Evolutionary conservation across 2,113 vertebrate species (phyloP), one percentile per base, ranked within the genome.

Genomic region (Solea senegalensis): DNA sequence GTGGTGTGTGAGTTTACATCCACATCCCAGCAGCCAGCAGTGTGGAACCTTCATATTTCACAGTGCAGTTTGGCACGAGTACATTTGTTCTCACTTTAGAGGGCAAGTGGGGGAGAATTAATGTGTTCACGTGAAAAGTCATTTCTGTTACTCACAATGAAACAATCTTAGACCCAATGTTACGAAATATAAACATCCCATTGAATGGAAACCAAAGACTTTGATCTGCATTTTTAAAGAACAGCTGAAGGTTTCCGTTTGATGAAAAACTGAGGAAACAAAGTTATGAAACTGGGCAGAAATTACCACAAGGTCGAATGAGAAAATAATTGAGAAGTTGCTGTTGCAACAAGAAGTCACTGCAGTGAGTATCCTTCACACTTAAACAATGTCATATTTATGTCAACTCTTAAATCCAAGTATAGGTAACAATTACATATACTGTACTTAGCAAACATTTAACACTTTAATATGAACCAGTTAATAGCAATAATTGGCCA

Each of bases 71-170:
- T 72, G 65, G 70, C 65, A 69, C 9, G 11, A 60, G 21, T 10
- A 72, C 72, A 41, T 21, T 75, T 68, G 67, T 72, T 83, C 76
- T 78, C 52, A 78, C 61, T 75, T 83, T 46, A 60, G 63, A 55
- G 63, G 53, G 43, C 48, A 75, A 64, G 55, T 56, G 44, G 16
- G 53, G 67, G 11, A 62, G 56, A 73, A 76, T 64, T 61, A 74
- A 77, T 57, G 65, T 52, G 46, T 52, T 26, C 46, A 8, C 9
- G 26, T 61, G 54, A 78, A 51, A 62, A 65, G 44, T 57, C 40
- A 45, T 15, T 52, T 3, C 10, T 56, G 39, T 65, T 59, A 52
- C 41, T 51, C 12, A 8, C 2, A 0, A 63, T 64, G 50, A 58
- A 72, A 68, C 43, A 53, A 59, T 78, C 52, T 55, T 26, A 70